These are phyloP conservation scores for Solea senegalensis DNA, from an alignment of 2,113 vertebrate species.

Conservation along the genomic window DNA sequence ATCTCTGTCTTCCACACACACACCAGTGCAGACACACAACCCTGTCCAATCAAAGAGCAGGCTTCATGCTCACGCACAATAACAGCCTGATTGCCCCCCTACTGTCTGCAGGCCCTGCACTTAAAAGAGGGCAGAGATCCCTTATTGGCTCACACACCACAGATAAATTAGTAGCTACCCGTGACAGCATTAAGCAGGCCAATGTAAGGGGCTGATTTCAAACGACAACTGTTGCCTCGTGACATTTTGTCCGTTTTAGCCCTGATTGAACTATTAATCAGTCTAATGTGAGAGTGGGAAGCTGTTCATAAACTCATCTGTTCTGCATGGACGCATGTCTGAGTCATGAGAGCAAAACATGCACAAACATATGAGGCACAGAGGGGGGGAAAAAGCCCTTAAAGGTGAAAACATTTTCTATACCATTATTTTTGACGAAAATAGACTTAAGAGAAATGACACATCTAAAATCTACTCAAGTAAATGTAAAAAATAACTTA, in stretches of 20 bases:
- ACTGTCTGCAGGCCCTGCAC: constrained; percentile 53
- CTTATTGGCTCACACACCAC: constrained; percentile 48
- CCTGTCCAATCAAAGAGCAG: constrained; percentile 46
- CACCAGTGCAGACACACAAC: constrained; percentile 43
- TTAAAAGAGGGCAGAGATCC: constrained; percentile 50
- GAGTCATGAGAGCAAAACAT: constrained; percentile 50
- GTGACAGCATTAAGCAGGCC: constrained; percentile 49
- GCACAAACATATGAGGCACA: constrained; percentile 34
- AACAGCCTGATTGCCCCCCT: constrained; percentile 55
- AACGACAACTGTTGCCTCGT: constrained; percentile 64
- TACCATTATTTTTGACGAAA: too few species aligned
- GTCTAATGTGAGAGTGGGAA: constrained; percentile 67
- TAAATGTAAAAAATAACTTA: too few species aligned
- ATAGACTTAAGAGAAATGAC: too few species aligned
- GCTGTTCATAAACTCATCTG: constrained; percentile 69
- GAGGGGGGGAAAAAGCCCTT: constrained; percentile 14
- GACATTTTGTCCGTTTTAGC: constrained; percentile 65
- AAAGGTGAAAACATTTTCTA: background rate
- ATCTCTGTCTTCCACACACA: constrained; percentile 26
- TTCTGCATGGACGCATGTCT: constrained; percentile 58
- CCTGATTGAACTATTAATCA: constrained; percentile 72
- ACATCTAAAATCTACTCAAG: too few species aligned
- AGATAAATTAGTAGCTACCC: constrained; percentile 60
- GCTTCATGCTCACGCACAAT: constrained; percentile 49
- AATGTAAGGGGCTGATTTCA: constrained; percentile 54